Conservation (phyloP, 2,113 vertebrate species). For the Bufo gargarizans region DNA sequence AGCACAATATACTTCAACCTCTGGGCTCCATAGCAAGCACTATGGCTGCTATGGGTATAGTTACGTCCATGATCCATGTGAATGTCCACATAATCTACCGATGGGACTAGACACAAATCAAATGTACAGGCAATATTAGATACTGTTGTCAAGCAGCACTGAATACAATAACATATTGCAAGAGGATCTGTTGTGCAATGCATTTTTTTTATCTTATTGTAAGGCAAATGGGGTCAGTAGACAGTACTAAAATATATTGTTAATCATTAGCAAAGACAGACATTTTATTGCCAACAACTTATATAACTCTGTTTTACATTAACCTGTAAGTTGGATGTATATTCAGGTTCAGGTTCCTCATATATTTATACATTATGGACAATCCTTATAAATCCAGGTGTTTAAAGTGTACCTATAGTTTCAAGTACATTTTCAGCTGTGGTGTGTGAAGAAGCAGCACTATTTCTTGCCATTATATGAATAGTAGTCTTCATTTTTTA, state of each 20-base stretch:
- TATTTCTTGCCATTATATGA: no score
- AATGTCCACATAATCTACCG: neutral
- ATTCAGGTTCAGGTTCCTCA: no score
- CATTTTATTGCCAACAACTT: neutral
- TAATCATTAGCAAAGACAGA: neutral
- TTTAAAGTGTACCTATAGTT: no score
- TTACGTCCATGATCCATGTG: no score
- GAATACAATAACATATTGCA: neutral
- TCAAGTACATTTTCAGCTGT: no score
- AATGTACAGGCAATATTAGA: neutral
- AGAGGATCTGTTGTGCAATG: neutral
- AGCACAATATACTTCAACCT: no score
- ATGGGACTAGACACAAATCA: neutral
- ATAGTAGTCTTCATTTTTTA: no score
- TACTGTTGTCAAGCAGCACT: neutral
- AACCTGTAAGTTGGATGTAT: neutral
- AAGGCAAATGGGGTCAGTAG: neutral
- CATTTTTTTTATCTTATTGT: neutral
- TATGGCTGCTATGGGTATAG: no score
- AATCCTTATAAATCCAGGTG: no score
- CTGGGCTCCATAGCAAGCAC: no score
- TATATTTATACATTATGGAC: no score
- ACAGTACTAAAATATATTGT: conserved; percentile 10
- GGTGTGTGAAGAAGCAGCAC: no score
- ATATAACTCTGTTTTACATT: conserved; percentile 5